phyloP scores from a whole-genome alignment of 2,797 vertebrate species.

The Muraenolepis orangiensis region DNA sequence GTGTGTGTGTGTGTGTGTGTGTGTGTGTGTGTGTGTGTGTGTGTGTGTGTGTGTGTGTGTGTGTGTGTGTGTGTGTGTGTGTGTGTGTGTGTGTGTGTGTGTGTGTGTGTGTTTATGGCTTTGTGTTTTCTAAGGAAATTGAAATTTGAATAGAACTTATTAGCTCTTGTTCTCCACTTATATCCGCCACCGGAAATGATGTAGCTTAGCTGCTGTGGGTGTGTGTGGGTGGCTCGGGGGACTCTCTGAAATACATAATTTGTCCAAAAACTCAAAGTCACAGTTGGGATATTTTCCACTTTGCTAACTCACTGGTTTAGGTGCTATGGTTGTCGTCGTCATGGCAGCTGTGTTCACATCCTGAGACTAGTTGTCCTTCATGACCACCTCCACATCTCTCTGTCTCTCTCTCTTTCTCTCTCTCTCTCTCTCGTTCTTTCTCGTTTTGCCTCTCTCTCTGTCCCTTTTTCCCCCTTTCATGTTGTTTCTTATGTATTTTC shows the following conservation, averaged over 20 bases:
- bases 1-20: constrained; percentile 21
- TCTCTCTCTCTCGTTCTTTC: constrained; percentile 1
- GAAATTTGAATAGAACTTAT: constrained; percentile 60
- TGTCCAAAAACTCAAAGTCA: background rate
- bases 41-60: constrained; percentile 9
- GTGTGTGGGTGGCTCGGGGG: background rate
- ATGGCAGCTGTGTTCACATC: background rate
- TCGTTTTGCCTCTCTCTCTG: constrained; percentile 10
- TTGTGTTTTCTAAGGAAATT: constrained; percentile 59
- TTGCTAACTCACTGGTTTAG: background rate
- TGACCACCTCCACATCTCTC: background rate
- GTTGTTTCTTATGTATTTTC: background rate
- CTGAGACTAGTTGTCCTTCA: background rate
- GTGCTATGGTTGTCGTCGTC: background rate
- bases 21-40: constrained; percentile 19
- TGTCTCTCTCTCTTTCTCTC: background rate
- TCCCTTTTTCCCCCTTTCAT: background rate
- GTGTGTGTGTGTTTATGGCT: constrained; percentile 11
- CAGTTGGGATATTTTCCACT: background rate
- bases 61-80: constrained; percentile 37
- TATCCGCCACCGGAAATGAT: constrained; percentile 67
- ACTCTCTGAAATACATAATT: background rate
- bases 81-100: constrained; percentile 14
- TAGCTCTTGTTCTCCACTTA: constrained; percentile 53
- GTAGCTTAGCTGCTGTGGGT: constrained; percentile 37